A percentile compares a stretch with the other conserved stretches of the same genome.
phyloP scores from a whole-genome alignment of 1,140 invertebrate species.

The Hylaeus anthracinus region DNA sequence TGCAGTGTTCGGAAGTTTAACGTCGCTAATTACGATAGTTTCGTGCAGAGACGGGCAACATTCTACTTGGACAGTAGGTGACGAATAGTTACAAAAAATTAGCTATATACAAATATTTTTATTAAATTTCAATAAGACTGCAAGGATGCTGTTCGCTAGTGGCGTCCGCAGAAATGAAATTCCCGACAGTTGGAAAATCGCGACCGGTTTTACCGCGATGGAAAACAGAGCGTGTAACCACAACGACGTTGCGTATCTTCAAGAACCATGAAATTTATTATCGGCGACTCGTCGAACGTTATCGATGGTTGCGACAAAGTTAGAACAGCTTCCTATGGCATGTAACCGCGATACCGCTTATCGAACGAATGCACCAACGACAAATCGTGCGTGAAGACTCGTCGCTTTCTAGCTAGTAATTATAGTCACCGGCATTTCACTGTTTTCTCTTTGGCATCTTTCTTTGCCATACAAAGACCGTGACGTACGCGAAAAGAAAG shows the following conservation, averaged over 20 bases:
- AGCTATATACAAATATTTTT: too few relatives aligned
- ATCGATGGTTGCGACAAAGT: conserved; percentile 3
- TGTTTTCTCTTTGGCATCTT: conserved; percentile 9
- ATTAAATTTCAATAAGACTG: too few relatives aligned
- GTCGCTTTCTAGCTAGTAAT: conserved; percentile 37
- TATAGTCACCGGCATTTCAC: conserved; percentile 19
- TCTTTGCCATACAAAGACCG: neutral
- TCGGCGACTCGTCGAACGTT: conserved; percentile 15
- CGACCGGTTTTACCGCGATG: conserved; percentile 19
- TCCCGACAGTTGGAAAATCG: neutral
- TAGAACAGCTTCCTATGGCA: conserved; percentile 1
- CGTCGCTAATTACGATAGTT: neutral
- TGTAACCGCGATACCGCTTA: neutral
- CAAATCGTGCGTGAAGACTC: conserved; percentile 39
- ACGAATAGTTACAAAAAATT: too few relatives aligned
- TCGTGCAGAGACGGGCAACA: neutral
- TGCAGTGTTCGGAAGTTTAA: neutral
- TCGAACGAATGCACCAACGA: conserved; percentile 12
- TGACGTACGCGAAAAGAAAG: neutral
- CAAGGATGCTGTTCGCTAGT: too few relatives aligned
- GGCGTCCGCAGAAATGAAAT: neutral
- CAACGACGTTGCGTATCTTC: conserved; percentile 5
- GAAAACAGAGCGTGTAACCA: conserved; percentile 42
- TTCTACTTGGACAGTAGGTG: too few relatives aligned
- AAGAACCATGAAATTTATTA: conserved; percentile 32